Conservation (phyloP, 2,888 invertebrate genomes). For the Tachina grossa region DNA sequence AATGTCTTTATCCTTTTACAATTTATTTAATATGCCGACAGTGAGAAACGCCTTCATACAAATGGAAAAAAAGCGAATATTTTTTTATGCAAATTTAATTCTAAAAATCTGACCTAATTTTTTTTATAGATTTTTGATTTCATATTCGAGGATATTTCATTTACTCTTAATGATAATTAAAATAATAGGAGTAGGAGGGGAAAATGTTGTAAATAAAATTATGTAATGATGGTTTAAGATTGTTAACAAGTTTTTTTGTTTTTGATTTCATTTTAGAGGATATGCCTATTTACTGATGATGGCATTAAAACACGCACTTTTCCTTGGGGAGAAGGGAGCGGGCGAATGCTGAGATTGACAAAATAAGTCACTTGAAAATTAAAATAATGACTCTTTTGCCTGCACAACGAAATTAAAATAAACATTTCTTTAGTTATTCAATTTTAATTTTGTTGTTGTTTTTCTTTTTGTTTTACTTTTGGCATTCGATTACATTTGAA, state of each 20-base stretch:
- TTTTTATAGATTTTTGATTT: constrained; percentile 23
- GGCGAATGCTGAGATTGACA: background rate
- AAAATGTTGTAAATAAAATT: constrained; percentile 14
- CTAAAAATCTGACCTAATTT: constrained; percentile 21
- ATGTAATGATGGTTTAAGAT: constrained; percentile 31
- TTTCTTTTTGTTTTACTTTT: background rate
- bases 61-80: background rate
- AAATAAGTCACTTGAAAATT: background rate
- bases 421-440: background rate
- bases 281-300: background rate
- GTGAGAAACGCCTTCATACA: background rate
- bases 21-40: background rate
- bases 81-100: constrained; percentile 20
- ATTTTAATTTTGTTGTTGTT: background rate
- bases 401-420: background rate
- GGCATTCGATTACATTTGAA: background rate
- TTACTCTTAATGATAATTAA: background rate
- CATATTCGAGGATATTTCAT: background rate
- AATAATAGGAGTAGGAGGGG: too few relatives aligned
- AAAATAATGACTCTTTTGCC: background rate
- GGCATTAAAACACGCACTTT: background rate
- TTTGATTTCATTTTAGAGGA: constrained; percentile 27
- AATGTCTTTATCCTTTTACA: constrained; percentile 4
- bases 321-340: background rate
- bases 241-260: constrained; percentile 27